Evolutionary conservation across 2,888 invertebrate genomes (phyloP).

Genomic region (Microplitis manilae): DNA sequence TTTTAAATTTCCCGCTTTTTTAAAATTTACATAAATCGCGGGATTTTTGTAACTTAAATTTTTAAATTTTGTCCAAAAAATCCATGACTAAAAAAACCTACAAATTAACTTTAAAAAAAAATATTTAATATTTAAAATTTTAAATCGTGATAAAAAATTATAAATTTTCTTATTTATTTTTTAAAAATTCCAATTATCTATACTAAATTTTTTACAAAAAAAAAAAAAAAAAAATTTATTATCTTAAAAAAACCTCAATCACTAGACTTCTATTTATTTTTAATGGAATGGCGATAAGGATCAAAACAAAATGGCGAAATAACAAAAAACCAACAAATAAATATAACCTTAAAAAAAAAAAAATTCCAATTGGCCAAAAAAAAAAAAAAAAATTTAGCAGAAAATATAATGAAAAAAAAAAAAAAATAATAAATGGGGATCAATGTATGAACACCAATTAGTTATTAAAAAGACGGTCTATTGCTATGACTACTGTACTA

Average conservation of each 20-base stretch:
- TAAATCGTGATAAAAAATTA: neutral
- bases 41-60: neutral
- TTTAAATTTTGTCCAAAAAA: neutral
- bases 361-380: neutral
- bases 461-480: slow-evolving; percentile 68
- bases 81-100: no score
- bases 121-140: neutral
- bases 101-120: no score
- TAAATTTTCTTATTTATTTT: neutral
- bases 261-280: slow-evolving; percentile 15
- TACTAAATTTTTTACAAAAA: neutral
- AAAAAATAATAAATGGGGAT: slow-evolving; percentile 67
- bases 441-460: slow-evolving; percentile 72
- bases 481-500: slow-evolving; percentile 58
- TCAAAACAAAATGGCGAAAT: slow-evolving; percentile 25
- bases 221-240: neutral
- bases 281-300: neutral
- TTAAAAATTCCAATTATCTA: neutral
- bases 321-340: slow-evolving; percentile 32
- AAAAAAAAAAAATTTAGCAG: slow-evolving; percentile 35
- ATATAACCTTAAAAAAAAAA: slow-evolving; percentile 21
- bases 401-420: slow-evolving; percentile 61
- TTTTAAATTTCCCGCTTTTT: neutral
- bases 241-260: neutral
- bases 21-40: neutral